These are phyloP conservation scores for Drosophila aff. DNA, from an alignment of 1,140 invertebrate species.

Conservation along the genomic window DNA sequence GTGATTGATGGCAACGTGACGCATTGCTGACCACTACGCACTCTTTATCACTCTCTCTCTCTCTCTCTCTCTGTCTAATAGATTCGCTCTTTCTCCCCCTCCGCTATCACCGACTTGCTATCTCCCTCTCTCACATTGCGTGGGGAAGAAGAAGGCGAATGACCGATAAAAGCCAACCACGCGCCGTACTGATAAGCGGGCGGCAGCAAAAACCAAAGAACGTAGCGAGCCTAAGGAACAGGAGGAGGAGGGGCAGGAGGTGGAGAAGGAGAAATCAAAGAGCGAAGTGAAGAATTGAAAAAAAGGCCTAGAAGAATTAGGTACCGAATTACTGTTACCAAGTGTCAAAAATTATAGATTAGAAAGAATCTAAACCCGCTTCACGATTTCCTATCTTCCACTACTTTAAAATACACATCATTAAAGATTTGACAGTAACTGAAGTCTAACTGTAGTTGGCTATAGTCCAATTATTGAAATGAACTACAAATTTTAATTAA, in stretches of 20 bases:
- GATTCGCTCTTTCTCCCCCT: constrained; percentile 16
- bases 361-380: neutral
- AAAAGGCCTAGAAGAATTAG: constrained; percentile 24
- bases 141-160: constrained; percentile 65
- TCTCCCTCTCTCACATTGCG: constrained; percentile 11
- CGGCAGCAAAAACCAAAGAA: constrained; percentile 22
- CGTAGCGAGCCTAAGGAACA: neutral
- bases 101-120: constrained; percentile 1
- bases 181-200: constrained; percentile 55
- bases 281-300: neutral
- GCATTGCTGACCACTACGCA: constrained; percentile 70
- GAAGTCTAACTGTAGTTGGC: too few relatives aligned
- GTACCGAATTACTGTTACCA: constrained; percentile 23
- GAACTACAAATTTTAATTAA: too few relatives aligned
- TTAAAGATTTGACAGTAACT: too few relatives aligned
- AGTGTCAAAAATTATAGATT: constrained; percentile 19
- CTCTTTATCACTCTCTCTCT: neutral
- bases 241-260: neutral
- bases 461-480: too few relatives aligned
- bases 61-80: constrained; percentile 20
- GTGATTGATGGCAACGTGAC: constrained; percentile 79
- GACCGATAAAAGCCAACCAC: constrained; percentile 77
- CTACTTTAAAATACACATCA: too few relatives aligned
- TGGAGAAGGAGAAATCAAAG: constrained; percentile 11
- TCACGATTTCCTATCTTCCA: neutral